Evolutionary conservation across 2,797 vertebrate species (phyloP).

Genomic region (Echeneis naucrates): DNA sequence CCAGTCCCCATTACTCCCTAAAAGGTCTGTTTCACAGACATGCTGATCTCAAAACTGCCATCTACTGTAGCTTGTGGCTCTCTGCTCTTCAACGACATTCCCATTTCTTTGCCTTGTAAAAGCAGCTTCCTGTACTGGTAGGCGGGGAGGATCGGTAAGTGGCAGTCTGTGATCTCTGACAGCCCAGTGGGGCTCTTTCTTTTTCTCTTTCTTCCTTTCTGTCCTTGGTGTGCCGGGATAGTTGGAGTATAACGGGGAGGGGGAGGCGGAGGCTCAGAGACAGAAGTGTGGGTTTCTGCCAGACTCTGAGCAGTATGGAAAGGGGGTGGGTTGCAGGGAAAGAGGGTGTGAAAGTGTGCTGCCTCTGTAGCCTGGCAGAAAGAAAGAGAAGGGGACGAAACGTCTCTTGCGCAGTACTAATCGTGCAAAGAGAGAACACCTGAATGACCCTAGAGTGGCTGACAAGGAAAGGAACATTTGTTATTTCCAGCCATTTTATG

Average conservation of each 20-base stretch:
- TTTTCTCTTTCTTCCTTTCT: conserved; percentile 68
- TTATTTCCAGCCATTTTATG: conserved; percentile 29
- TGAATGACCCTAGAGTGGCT: conserved; percentile 18
- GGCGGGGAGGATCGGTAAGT: conserved; percentile 56
- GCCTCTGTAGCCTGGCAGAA: conserved; percentile 64
- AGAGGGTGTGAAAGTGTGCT: conserved; percentile 61
- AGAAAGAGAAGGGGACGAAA: conserved; percentile 50
- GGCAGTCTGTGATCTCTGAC: conserved; percentile 72
- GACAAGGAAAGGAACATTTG: conserved; percentile 9
- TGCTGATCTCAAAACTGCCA: conserved; percentile 45
- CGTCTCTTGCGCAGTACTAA: conserved; percentile 32
- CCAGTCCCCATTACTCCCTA: conserved; percentile 47
- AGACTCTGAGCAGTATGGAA: conserved; percentile 73
- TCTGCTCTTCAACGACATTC: conserved; percentile 30
- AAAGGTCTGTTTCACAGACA: conserved; percentile 44
- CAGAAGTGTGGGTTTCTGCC: conserved; percentile 71
- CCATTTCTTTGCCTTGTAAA: conserved; percentile 70
- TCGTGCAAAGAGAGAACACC: conserved; percentile 23
- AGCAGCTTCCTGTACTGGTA: conserved; percentile 55
- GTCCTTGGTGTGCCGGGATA: conserved; percentile 63
- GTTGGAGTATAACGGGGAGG: conserved; percentile 63
- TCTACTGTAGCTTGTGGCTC: conserved; percentile 34
- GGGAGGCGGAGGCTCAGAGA: conserved; percentile 71
- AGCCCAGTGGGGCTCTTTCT: conserved; percentile 71
- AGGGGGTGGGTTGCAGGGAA: conserved; percentile 73